A percentile compares a stretch with the other conserved stretches of the same genome.
phyloP scores from a whole-genome alignment of 2,888 invertebrate genomes.

The Andrena praecox region DNA sequence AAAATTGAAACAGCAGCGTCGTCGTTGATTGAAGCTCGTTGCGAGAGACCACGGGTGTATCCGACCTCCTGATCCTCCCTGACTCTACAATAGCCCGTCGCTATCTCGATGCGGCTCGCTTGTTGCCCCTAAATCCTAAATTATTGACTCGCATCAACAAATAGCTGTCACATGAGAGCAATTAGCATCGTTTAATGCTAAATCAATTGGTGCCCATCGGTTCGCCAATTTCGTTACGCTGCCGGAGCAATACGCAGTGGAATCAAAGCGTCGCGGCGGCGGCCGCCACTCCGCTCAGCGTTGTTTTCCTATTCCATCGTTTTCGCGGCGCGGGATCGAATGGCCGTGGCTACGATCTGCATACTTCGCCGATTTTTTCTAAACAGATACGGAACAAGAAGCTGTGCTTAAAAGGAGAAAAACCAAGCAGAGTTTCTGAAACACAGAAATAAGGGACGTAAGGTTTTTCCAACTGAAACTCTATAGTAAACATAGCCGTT shows the following conservation, averaged over 20 bases:
- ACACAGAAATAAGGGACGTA: no score
- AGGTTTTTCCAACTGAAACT: no score
- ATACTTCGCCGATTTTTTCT: no score
- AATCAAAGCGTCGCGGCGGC: background rate
- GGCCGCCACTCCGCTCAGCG: background rate
- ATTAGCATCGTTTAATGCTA: constrained; percentile 46
- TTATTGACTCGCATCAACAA: constrained; percentile 15
- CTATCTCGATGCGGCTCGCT: constrained; percentile 29
- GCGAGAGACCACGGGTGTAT: constrained; percentile 21
- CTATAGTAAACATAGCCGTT: no score
- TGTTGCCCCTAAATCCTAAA: constrained; percentile 37
- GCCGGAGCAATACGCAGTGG: background rate
- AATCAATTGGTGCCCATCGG: constrained; percentile 16
- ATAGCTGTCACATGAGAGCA: constrained; percentile 32
- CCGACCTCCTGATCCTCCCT: constrained; percentile 18
- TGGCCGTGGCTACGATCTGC: no score
- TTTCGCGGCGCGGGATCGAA: background rate
- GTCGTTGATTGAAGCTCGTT: constrained; percentile 12
- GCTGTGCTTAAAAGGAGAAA: no score
- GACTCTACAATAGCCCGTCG: background rate
- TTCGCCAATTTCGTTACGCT: background rate
- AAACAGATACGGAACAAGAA: no score
- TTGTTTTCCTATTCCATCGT: background rate
- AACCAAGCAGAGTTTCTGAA: no score
- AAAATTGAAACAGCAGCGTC: constrained; percentile 18